Evolutionary conservation across 2,113 vertebrate genomes (phyloP), one percentile per base, ranked within the genome.

Genomic region (Montifringilla adamsi): DNA sequence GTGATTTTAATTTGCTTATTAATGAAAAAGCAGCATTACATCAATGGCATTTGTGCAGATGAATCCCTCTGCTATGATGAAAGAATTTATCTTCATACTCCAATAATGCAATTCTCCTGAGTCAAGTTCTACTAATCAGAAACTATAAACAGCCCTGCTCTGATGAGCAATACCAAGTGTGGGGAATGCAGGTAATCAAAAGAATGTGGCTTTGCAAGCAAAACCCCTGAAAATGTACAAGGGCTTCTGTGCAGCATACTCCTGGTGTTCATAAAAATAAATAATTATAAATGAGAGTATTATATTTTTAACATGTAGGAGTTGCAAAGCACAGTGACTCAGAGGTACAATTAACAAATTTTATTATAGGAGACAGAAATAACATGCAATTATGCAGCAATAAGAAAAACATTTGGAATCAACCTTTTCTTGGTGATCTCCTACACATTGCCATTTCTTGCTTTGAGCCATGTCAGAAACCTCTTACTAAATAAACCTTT

Each of bases 71-170:
- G 17, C 44, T 58, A 68, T 0, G 22, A 75, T 84, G 86, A 89
- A 93, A 83, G 37, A 89, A 93, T 89, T 89, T 76, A 69, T 81
- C 52, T 93, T 89, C n/a, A 33, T 62, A 43, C 84, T 55, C 20
- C 75, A 72, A 78, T 78, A 92, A 91, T 82, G n/a, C 28, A 79
- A 24, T 82, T 79, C 66, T 72, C 53, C 52, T 82, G 69, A 91
- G 59, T 95, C 84, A 94, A 88, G 47, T 80, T 84, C 82, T 88
- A 33, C 63, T 92, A 80, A 84, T 88, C 92, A 95, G 72, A 93
- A 96, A 31, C 70, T 67, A 88, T 92, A 52, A 96, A 70, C 43
- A 86, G n/a, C 22, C 14, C 30, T 86, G 39, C 19, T 63, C 21
- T 84, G 44, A 89, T 87, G 73, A 92, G 60, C 63, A 77, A 59